These are phyloP conservation scores for Lithophane ornitopus DNA, from an alignment of 2,888 invertebrate genomes.

Conservation along the genomic window DNA sequence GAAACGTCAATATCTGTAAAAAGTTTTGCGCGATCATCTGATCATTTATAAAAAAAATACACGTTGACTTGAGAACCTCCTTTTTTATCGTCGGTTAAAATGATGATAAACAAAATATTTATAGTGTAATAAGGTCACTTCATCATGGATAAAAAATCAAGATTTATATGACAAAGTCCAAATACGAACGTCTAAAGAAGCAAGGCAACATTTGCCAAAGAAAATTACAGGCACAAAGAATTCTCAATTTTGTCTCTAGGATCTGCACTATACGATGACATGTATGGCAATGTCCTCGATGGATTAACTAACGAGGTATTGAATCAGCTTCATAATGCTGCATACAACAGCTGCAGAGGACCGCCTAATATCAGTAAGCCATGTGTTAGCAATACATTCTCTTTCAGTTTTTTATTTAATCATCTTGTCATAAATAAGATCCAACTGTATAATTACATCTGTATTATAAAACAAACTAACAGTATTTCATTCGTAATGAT, in stretches of 20 bases:
- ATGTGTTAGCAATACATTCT: neutral
- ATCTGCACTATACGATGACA: neutral
- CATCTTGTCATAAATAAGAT: conserved; percentile 2
- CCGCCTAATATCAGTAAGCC: neutral
- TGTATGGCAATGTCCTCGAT: neutral
- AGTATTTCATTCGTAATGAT: conserved; percentile 25
- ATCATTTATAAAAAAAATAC: neutral
- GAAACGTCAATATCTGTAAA: neutral
- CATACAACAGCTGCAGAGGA: neutral
- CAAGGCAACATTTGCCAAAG: neutral
- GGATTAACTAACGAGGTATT: conserved; percentile 3
- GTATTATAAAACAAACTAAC: conserved; percentile 7
- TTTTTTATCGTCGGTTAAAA: neutral
- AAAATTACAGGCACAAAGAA: neutral
- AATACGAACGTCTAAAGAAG: neutral
- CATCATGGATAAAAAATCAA: neutral
- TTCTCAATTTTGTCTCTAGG: neutral
- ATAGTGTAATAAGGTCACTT: too few species aligned
- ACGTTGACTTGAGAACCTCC: neutral
- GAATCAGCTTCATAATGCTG: neutral
- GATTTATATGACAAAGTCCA: neutral
- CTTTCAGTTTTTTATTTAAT: neutral
- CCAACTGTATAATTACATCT: neutral
- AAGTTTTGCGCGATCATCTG: neutral
- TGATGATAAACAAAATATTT: neutral